A percentile compares a stretch with the other conserved stretches of the same genome.
These are phyloP conservation scores for Dipodomys stephensi DNA, from an alignment of 2,113 vertebrate species.

Conservation along the genomic window DNA sequence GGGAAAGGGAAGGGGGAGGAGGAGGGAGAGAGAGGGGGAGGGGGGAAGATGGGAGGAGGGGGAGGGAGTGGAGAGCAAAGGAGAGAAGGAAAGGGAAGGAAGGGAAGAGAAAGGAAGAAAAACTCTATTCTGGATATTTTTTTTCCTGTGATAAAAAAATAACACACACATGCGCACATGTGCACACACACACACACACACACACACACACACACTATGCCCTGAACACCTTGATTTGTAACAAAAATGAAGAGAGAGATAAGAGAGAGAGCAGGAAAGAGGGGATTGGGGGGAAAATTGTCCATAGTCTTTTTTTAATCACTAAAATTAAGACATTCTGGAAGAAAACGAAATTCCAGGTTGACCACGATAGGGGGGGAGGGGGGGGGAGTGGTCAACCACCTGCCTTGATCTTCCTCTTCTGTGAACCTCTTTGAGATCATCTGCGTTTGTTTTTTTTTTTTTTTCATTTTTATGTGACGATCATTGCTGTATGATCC, in stretches of 20 bases:
- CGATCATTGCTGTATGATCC: too few species aligned
- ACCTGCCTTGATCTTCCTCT: too few species aligned
- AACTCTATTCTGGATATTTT: not conserved
- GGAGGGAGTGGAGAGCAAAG: not conserved
- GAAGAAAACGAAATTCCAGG: not conserved
- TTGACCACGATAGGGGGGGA: too few species aligned
- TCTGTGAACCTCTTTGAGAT: too few species aligned
- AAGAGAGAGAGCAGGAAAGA: not conserved
- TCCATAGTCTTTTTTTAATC: not conserved
- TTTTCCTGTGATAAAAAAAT: not conserved
- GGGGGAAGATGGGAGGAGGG: not conserved
- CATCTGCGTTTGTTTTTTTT: too few species aligned
- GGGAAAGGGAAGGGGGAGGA: too few species aligned
- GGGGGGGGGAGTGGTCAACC: too few species aligned
- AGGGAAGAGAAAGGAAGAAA: slow-evolving; percentile 28
- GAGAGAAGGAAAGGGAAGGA: not conserved
- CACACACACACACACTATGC: not conserved
- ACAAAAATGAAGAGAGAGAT: not conserved
- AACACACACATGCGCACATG: not conserved
- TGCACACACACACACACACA: too few species aligned
- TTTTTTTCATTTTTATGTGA: too few species aligned
- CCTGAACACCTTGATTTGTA: slow-evolving; percentile 6
- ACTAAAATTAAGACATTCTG: slow-evolving; percentile 29
- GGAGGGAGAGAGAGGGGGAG: too few species aligned
- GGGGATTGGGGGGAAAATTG: not conserved